Evolutionary conservation across 1,140 invertebrate species (phyloP).

Genomic region (Tyrophagus putrescentiae): DNA sequence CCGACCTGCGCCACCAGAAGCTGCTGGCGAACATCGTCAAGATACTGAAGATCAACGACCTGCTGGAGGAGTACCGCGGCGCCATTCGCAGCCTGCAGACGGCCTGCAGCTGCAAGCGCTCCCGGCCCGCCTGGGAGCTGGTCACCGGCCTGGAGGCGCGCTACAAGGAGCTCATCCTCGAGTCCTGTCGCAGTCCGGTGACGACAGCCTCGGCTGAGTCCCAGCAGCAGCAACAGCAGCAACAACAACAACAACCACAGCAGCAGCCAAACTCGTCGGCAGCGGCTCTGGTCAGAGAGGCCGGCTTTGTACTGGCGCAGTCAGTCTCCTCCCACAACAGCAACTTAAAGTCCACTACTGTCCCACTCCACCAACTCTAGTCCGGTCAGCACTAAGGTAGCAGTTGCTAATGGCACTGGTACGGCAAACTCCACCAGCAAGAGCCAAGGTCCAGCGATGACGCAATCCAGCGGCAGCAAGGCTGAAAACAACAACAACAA

Average conservation of each 20-base stretch:
- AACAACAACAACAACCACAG: slow-evolving; percentile 9
- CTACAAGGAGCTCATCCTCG: slow-evolving; percentile 6
- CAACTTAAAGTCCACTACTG: too few relatives aligned
- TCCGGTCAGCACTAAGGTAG: too few relatives aligned
- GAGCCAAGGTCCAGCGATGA: too few relatives aligned
- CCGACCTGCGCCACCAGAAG: slow-evolving; percentile 9
- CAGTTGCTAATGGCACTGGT: too few relatives aligned
- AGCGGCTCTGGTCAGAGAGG: neutral
- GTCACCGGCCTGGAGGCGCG: neutral
- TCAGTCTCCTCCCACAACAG: too few relatives aligned
- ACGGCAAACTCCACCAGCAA: too few relatives aligned
- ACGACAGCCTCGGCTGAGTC: too few relatives aligned
- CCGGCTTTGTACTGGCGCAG: too few relatives aligned
- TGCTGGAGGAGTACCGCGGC: slow-evolving; percentile 6
- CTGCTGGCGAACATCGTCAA: slow-evolving; percentile 6
- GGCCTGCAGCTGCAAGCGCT: neutral
- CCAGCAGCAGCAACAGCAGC: neutral
- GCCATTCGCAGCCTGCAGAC: neutral
- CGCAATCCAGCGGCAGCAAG: too few relatives aligned
- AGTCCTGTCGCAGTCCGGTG: too few relatives aligned
- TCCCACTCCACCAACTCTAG: too few relatives aligned
- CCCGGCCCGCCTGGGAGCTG: neutral
- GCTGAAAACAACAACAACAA: neutral
- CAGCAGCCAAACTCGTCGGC: neutral
- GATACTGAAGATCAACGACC: slow-evolving; percentile 7